Conservation (phyloP, 2,113 vertebrate genomes). For the Malurus melanocephalus region DNA sequence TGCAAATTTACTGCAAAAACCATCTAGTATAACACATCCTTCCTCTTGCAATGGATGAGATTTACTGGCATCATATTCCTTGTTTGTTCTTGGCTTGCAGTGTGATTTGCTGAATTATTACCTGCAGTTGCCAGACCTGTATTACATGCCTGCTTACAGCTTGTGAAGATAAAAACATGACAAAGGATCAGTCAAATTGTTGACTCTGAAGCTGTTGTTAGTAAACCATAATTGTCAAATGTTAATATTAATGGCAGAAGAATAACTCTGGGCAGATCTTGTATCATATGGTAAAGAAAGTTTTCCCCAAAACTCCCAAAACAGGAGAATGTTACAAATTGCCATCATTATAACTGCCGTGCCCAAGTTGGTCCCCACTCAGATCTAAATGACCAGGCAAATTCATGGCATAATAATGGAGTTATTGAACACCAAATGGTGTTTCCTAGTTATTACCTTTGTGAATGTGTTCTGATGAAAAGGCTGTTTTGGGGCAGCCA, state of each 20-base stretch:
- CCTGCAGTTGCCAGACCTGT: constrained; percentile 34
- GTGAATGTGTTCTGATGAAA: not conserved
- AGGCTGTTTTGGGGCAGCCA: not conserved
- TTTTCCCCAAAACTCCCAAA: not conserved
- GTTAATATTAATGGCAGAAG: not conserved
- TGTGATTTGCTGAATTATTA: constrained; percentile 15
- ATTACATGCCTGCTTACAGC: not conserved
- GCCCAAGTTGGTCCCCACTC: not conserved
- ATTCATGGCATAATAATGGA: not conserved
- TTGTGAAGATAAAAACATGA: constrained; percentile 13
- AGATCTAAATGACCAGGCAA: not conserved
- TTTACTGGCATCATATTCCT: not conserved
- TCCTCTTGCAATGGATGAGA: not conserved
- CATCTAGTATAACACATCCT: not conserved
- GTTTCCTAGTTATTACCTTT: not conserved
- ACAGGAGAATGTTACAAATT: not conserved
- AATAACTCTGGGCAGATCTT: not conserved
- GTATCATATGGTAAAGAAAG: not conserved
- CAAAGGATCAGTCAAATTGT: constrained; percentile 12
- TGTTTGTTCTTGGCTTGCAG: constrained; percentile 22
- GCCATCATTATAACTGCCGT: not conserved
- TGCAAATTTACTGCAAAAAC: constrained; percentile 12
- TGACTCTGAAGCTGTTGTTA: not conserved
- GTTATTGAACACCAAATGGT: not conserved
- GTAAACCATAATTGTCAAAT: constrained; percentile 16